Percentiles rank a stretch among this genome's conserved stretches.
Conservation (phyloP, 1,140 invertebrate species). For the Eupristina koningsbergeri region DNA sequence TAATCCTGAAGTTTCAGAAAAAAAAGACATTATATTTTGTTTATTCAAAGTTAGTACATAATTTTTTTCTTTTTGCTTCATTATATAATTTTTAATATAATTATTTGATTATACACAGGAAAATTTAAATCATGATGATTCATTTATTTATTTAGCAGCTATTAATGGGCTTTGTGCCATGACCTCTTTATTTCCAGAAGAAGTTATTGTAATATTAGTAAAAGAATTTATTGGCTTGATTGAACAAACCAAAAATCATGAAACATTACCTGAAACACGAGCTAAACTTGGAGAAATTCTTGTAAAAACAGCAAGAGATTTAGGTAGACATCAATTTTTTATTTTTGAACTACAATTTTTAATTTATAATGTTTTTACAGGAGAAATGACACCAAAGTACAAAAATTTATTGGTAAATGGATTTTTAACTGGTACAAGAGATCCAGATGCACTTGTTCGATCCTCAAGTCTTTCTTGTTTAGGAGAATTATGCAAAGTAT, state of each 20-base stretch:
- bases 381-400: constrained; percentile 82
- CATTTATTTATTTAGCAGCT: constrained; percentile 87
- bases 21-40: constrained; percentile 80
- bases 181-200: constrained; percentile 78
- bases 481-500: constrained; percentile 85
- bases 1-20: constrained; percentile 78
- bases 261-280: constrained; percentile 76
- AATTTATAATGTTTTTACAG: constrained; percentile 67
- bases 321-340: constrained; percentile 74
- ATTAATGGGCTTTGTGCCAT: constrained; percentile 83
- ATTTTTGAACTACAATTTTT: constrained; percentile 20
- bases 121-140: constrained; percentile 85
- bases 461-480: constrained; percentile 89
- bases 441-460: constrained; percentile 83
- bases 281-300: constrained; percentile 89
- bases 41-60: constrained; percentile 78
- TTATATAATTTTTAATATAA: constrained; percentile 34
- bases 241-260: constrained; percentile 61
- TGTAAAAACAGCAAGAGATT: constrained; percentile 80
- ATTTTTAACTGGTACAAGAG: constrained; percentile 80
- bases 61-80: constrained; percentile 37
- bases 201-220: constrained; percentile 79
- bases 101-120: constrained; percentile 73
- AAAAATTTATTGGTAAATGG: constrained; percentile 82
- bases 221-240: constrained; percentile 75